These are phyloP conservation scores for Gila orcuttii DNA, from an alignment of 2,113 vertebrate species.

Conservation along the genomic window DNA sequence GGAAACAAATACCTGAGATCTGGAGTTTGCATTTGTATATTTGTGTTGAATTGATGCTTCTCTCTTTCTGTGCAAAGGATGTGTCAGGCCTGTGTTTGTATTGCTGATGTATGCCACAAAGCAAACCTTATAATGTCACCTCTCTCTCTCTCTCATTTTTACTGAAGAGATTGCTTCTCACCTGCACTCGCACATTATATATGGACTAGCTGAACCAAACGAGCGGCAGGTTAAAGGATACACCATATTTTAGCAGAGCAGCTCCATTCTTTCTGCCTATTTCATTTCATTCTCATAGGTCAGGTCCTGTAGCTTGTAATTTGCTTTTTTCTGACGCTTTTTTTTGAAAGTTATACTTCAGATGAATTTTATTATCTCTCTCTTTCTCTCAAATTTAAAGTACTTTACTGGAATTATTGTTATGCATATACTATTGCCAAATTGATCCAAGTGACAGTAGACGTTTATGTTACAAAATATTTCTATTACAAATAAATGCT, in stretches of 20 bases:
- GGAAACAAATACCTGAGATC: slow-evolving; percentile 41
- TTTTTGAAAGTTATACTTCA: not conserved
- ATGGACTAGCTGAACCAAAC: slow-evolving; percentile 12
- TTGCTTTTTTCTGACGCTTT: not conserved
- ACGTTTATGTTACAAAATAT: not conserved
- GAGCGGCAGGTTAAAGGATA: not conserved
- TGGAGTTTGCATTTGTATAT: slow-evolving; percentile 22
- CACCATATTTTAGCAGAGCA: not conserved
- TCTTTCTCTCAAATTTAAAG: not conserved
- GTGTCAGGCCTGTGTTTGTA: slow-evolving; percentile 19
- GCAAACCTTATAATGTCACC: slow-evolving; percentile 1
- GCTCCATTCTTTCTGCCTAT: not conserved
- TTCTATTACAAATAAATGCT: not conserved
- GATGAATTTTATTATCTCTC: not conserved
- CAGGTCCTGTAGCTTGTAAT: not conserved
- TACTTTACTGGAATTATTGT: not conserved
- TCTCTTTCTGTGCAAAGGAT: not conserved
- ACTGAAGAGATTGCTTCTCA: slow-evolving; percentile 25
- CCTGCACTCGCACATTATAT: slow-evolving; percentile 19
- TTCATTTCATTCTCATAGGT: slow-evolving; percentile 18
- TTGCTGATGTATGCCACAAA: slow-evolving; percentile 26
- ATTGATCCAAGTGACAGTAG: not conserved
- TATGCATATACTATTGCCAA: not conserved
- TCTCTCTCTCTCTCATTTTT: slow-evolving; percentile 22
- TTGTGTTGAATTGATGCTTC: slow-evolving; percentile 28